Base-by-base conservation (phyloP, 2,888 invertebrate genomes). In the Cyclophora albipunctata region DNA sequence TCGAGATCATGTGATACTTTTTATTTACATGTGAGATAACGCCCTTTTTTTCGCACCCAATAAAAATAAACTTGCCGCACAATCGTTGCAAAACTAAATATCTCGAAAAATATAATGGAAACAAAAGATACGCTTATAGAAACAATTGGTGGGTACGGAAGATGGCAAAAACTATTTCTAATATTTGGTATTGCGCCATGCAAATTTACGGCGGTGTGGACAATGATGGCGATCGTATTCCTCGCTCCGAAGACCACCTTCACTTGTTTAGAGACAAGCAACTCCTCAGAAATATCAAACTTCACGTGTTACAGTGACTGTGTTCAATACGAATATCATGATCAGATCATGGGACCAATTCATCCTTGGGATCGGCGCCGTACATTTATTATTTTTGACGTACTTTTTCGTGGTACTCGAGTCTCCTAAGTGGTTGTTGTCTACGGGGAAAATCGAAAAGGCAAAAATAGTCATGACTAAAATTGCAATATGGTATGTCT, bases 401-500 rank as follows among this genome's bases (percentile, higher is more conserved):
- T 93, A 92, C 57, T 90, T 91, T 63, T 92, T 92, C 87, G 63
- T 92, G 6, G 75, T 94, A 42, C 93, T 94, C 0, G 95, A 95
- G 74, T 94, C 94, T 0, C 94, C 95, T 0, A 90, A 94, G 45
- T 95, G 94, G 94, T 81, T 94, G 37, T 82, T 93, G 44, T 91
- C 92, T 1, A 89, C 91, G n/a, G 93, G 93, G 0, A 85, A 87
- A 48, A 75, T 91, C 49, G 91, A 91, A 4, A 81, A 90, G 45
- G 92, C 94, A 0, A 82, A 91, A 4, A 68, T 73, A 46, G 82
- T 93, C 1, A 75, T 95, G 55, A 88, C 89, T 60, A 90, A 84
- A 53, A 92, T 91, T 2, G 94, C 93, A 0, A 84, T 76, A 58
- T 64, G 62, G 61, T 81, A 54, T 69, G 20, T 20, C 20, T 20